Conservation (phyloP, 1,140 invertebrate genomes). For the Dinoponera quadriceps region DNA sequence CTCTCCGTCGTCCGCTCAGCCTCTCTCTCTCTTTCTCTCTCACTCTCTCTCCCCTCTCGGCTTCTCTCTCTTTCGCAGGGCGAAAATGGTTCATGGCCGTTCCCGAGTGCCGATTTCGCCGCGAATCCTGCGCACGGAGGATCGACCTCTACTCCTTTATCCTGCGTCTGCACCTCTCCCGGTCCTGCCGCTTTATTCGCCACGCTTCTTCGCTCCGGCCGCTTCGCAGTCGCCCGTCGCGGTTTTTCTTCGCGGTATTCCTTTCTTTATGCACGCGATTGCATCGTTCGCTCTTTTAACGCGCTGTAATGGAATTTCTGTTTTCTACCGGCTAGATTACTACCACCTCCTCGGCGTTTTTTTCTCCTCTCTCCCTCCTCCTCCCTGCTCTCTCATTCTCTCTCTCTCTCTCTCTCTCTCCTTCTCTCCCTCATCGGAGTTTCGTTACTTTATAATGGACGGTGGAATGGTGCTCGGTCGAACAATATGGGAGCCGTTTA, state of each 20-base stretch:
- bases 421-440: background rate
- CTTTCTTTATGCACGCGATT: conserved; percentile 59
- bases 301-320: conserved; percentile 56
- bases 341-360: background rate
- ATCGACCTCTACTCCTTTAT: conserved; percentile 66
- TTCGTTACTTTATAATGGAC: conserved; percentile 51
- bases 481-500: conserved; percentile 50
- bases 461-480: conserved; percentile 36
- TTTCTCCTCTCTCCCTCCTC: background rate
- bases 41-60: conserved; percentile 46
- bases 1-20: no score
- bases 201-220: conserved; percentile 54
- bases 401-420: background rate
- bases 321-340: conserved; percentile 58
- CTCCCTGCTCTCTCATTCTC: background rate
- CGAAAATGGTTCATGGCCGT: conserved; percentile 82
- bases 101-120: conserved; percentile 73
- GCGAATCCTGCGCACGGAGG: conserved; percentile 69
- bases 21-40: conserved; percentile 39
- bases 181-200: conserved; percentile 50
- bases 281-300: conserved; percentile 56
- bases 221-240: conserved; percentile 34
- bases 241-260: conserved; percentile 56
- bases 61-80: conserved; percentile 69
- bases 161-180: conserved; percentile 5